Conservation (phyloP, 37 sponge, comb jelly and placozoan genomes). For the Tethya wilhelma region DNA sequence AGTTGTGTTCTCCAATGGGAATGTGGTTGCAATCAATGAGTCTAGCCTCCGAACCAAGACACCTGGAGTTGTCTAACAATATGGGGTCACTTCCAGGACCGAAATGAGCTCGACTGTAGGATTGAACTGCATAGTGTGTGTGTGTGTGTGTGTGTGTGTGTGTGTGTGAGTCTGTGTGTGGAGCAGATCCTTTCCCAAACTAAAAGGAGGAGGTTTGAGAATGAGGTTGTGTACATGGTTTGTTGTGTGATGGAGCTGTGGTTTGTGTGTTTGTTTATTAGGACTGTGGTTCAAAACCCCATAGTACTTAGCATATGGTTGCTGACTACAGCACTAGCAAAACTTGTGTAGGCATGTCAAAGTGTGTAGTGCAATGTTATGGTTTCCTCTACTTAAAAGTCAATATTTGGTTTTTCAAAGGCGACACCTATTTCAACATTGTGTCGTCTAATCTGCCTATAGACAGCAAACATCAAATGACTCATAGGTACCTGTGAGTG, state of each 20-base stretch:
- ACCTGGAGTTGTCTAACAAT: conserved; percentile 19
- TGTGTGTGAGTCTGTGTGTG: no score
- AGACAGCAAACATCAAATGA: background rate
- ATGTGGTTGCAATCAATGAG: conserved; percentile 6
- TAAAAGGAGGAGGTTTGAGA: no score
- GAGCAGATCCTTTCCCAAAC: background rate
- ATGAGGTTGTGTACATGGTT: no score
- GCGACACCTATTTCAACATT: background rate
- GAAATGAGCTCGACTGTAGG: background rate
- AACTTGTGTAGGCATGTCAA: no score
- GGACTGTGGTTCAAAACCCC: no score
- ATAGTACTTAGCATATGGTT: no score
- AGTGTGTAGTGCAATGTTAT: background rate
- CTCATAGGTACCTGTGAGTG: background rate
- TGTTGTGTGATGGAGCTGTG: no score
- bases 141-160: background rate
- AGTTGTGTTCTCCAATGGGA: background rate
- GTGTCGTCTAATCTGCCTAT: no score
- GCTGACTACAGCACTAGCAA: no score
- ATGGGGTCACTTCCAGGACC: conserved; percentile 10
- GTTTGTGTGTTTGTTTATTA: no score
- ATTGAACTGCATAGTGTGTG: conserved; percentile 1
- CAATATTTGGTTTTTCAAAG: no score
- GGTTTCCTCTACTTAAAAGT: no score
- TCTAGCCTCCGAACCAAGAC: conserved; percentile 19